phyloP scores from a whole-genome alignment of 2,797 vertebrate genomes.

The Acanthurus leucopareius region DNA sequence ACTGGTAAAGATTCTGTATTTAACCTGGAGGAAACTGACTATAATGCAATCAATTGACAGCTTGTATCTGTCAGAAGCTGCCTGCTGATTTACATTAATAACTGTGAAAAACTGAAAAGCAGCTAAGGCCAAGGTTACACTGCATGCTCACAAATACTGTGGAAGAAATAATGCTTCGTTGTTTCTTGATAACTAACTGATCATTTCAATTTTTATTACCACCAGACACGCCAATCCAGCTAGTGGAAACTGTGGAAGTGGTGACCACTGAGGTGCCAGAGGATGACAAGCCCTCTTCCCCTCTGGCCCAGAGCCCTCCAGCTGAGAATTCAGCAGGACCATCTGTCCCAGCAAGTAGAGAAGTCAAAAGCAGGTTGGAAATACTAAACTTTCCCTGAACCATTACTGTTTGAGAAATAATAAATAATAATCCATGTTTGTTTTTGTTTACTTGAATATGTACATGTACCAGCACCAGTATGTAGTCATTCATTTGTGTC shows the following conservation, averaged over 20 bases:
- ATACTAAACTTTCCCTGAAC: constrained; percentile 53
- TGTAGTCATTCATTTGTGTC: constrained; percentile 16
- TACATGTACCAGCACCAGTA: constrained; percentile 1
- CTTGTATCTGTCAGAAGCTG: constrained; percentile 45
- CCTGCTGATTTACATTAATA: constrained; percentile 32
- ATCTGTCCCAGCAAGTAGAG: constrained; percentile 88
- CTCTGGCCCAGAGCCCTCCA: constrained; percentile 86
- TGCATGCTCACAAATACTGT: background rate
- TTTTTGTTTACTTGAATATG: background rate
- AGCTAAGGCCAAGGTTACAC: constrained; percentile 1
- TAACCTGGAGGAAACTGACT: constrained; percentile 60
- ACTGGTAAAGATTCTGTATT: constrained; percentile 52
- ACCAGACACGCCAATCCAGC: constrained; percentile 91
- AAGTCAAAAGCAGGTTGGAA: constrained; percentile 94
- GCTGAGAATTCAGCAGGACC: constrained; percentile 85
- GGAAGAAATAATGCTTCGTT: background rate
- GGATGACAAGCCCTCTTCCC: constrained; percentile 85
- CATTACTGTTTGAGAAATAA: constrained; percentile 16
- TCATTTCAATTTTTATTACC: constrained; percentile 18
- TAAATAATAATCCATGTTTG: background rate
- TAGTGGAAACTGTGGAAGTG: constrained; percentile 75
- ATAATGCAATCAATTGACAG: constrained; percentile 49
- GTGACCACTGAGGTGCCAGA: constrained; percentile 78
- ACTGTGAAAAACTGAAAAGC: constrained; percentile 27
- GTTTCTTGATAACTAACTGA: constrained; percentile 25